phyloP scores from a whole-genome alignment of 1,140 invertebrate species.

The Platorchestia sp. region DNA sequence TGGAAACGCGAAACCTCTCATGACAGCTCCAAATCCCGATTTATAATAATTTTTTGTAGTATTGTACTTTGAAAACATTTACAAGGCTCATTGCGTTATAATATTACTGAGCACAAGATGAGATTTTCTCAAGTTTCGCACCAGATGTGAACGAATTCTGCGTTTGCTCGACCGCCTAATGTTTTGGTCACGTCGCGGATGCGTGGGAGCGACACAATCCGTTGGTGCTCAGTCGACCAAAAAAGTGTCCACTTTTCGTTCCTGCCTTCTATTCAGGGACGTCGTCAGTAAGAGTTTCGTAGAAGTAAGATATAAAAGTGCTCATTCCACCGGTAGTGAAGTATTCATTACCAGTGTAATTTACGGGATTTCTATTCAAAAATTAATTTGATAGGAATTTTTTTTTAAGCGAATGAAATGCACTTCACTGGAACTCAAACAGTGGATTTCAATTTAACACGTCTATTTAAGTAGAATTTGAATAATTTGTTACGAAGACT shows the following conservation, averaged over 20 bases:
- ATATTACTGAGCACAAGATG: background rate
- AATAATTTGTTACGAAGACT: background rate
- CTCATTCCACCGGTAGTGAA: background rate
- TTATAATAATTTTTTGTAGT: background rate
- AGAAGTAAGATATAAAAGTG: background rate
- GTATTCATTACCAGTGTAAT: background rate
- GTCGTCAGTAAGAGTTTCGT: background rate
- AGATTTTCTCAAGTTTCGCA: background rate
- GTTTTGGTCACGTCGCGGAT: background rate
- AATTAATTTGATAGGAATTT: background rate
- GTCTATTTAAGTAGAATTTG: background rate
- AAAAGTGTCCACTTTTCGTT: background rate
- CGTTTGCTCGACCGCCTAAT: background rate
- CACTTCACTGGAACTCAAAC: no score
- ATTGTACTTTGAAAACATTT: background rate
- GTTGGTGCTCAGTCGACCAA: background rate
- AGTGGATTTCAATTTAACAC: background rate
- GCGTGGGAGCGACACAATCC: background rate
- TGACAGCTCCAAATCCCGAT: background rate
- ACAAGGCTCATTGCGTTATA: background rate
- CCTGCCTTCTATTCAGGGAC: background rate
- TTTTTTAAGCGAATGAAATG: background rate
- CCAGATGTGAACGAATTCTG: background rate
- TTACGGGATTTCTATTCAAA: background rate
- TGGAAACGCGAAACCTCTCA: background rate